These are phyloP conservation scores for Drosophila mauritiana DNA, from an alignment of 1,140 invertebrate species.

Conservation along the genomic window DNA sequence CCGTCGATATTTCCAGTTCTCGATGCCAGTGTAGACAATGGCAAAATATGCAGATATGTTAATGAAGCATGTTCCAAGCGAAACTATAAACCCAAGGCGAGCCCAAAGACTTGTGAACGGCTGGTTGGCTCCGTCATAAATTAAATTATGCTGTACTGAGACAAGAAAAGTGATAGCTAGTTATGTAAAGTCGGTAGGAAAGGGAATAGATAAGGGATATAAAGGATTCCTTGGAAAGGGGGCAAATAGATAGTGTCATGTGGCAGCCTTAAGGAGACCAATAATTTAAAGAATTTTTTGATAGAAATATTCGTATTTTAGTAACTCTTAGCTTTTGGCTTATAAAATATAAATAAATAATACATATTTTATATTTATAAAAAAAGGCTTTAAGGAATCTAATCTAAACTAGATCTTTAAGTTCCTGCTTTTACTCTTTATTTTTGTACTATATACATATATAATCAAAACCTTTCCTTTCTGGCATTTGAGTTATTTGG, in stretches of 20 bases:
- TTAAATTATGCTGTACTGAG: conserved; percentile 16
- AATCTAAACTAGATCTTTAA: too few relatives aligned
- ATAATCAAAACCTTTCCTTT: neutral
- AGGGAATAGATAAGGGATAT: neutral
- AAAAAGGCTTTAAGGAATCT: too few relatives aligned
- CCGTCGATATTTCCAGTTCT: conserved; percentile 11
- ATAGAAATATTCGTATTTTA: too few relatives aligned
- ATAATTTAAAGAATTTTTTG: too few relatives aligned
- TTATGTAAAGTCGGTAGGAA: neutral
- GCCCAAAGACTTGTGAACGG: neutral
- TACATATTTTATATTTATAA: too few relatives aligned
- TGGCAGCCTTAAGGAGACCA: too few relatives aligned
- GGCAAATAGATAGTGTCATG: neutral
- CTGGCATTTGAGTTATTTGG: neutral
- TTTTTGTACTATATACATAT: neutral
- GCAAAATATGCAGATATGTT: conserved; percentile 39
- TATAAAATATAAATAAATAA: too few relatives aligned
- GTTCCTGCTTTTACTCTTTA: neutral
- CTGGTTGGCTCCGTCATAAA: neutral
- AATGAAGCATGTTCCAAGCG: conserved; percentile 23
- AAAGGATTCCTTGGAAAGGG: neutral
- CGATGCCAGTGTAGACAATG: conserved; percentile 27
- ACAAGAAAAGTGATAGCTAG: conserved; percentile 10
- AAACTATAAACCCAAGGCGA: conserved; percentile 23
- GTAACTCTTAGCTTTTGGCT: too few relatives aligned